Evolutionary conservation across 2,797 vertebrate genomes (phyloP).

Genomic region (Sebastes oblongus): DNA sequence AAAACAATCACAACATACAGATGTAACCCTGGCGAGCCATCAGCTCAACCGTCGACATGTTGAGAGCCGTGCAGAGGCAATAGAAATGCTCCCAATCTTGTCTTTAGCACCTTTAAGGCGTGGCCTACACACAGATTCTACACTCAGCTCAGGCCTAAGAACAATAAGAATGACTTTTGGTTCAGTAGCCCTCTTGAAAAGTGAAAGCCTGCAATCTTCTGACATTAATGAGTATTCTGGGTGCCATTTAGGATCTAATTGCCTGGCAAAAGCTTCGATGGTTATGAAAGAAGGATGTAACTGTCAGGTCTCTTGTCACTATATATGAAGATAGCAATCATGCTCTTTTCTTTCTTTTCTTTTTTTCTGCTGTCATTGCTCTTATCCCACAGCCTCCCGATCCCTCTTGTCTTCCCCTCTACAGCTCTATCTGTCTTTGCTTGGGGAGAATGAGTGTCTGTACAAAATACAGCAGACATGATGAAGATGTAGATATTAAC

Average conservation of each 20-base stretch:
- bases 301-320: slow-evolving; percentile 22
- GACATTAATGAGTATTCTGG: background rate
- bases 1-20: background rate
- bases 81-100: background rate
- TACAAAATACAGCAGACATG: slow-evolving; percentile 35
- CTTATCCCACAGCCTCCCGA: slow-evolving; percentile 22
- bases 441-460: background rate
- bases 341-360: slow-evolving; percentile 2
- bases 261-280: slow-evolving; percentile 3
- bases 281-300: slow-evolving; percentile 21
- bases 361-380: slow-evolving; percentile 16
- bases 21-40: too few relatives aligned
- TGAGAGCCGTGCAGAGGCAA: too few relatives aligned
- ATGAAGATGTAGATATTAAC: slow-evolving; percentile 59
- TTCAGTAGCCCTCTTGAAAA: background rate
- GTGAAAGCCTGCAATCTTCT: background rate
- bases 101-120: background rate
- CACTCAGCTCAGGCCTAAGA: background rate
- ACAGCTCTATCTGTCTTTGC: slow-evolving; percentile 37
- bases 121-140: background rate
- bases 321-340: slow-evolving; percentile 1
- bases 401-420: slow-evolving; percentile 20
- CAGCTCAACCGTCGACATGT: rapidly evolving
- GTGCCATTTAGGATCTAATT: slow-evolving; percentile 37
- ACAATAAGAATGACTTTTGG: slow-evolving; percentile 3